Percentiles rank a stretch among this genome's conserved stretches.
Conservation (phyloP, 2,113 vertebrate genomes). For the Hylia prasina region DNA sequence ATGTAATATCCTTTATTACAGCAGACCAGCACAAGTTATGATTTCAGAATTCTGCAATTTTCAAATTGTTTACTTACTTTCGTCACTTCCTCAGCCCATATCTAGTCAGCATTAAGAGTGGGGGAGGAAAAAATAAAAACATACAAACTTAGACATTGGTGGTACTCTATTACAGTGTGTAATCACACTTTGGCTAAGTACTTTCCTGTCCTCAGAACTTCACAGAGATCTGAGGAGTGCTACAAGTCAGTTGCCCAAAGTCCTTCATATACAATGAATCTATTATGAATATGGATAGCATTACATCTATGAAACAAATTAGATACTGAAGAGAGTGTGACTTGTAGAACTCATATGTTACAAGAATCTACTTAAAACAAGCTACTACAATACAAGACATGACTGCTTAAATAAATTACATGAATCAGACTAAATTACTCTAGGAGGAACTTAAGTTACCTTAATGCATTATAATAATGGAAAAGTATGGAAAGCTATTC, state of each 20-base stretch:
- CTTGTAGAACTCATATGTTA: background rate
- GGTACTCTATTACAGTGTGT: background rate
- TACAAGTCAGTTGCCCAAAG: background rate
- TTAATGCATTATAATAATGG: background rate
- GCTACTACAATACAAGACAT: background rate
- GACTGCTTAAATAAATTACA: background rate
- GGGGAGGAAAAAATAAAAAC: constrained; percentile 18
- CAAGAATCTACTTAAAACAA: background rate
- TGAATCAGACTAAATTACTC: background rate
- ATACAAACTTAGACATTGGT: constrained; percentile 44
- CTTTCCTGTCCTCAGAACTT: background rate
- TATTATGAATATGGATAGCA: background rate
- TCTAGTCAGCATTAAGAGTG: constrained; percentile 87
- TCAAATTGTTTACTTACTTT: constrained; percentile 88
- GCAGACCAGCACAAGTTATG: background rate
- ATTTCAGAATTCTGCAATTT: constrained; percentile 47
- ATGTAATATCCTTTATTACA: background rate
- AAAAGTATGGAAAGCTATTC: constrained; percentile 2
- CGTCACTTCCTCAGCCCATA: constrained; percentile 92
- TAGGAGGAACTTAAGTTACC: background rate
- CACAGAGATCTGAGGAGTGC: background rate
- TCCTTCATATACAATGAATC: background rate
- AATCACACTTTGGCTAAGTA: background rate
- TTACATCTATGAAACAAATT: background rate
- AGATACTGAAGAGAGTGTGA: background rate